These are phyloP conservation scores for Astyanax mexicanus DNA, from an alignment of 2,797 vertebrate species.

Conservation along the genomic window DNA sequence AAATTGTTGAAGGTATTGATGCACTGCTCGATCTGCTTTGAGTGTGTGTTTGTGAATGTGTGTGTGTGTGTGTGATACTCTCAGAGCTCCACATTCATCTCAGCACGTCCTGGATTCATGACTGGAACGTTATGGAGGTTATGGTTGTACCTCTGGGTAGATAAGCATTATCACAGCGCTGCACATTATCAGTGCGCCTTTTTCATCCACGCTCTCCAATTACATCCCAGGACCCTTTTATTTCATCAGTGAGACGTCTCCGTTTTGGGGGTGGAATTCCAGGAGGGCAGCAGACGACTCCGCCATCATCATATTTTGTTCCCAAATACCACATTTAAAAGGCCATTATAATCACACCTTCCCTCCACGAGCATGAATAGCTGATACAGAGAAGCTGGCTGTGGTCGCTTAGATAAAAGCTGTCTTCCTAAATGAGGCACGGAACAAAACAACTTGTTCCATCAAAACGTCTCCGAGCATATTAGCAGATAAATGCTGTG, in stretches of 20 bases:
- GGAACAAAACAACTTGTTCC: constrained; percentile 15
- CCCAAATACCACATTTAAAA: constrained; percentile 41
- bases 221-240: constrained; percentile 42
- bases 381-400: constrained; percentile 27
- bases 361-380: constrained; percentile 23
- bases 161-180: constrained; percentile 47
- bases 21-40: neutral
- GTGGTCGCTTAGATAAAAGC: constrained; percentile 34
- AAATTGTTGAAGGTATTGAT: constrained; percentile 6
- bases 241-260: constrained; percentile 46
- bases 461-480: constrained; percentile 20
- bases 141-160: constrained; percentile 43
- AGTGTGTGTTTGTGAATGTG: constrained; percentile 22
- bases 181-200: constrained; percentile 38
- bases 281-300: constrained; percentile 14
- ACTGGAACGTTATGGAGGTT: constrained; percentile 52
- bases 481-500: constrained; percentile 32
- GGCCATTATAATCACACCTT: constrained; percentile 31
- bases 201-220: constrained; percentile 40
- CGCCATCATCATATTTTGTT: constrained; percentile 21
- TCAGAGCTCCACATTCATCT: constrained; percentile 33
- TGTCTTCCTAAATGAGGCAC: constrained; percentile 37
- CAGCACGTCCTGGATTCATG: constrained; percentile 40
- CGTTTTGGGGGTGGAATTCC: constrained; percentile 28
- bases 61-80: neutral